phyloP scores from a whole-genome alignment of 1,140 invertebrate genomes.

The Zelostemma sp. region DNA sequence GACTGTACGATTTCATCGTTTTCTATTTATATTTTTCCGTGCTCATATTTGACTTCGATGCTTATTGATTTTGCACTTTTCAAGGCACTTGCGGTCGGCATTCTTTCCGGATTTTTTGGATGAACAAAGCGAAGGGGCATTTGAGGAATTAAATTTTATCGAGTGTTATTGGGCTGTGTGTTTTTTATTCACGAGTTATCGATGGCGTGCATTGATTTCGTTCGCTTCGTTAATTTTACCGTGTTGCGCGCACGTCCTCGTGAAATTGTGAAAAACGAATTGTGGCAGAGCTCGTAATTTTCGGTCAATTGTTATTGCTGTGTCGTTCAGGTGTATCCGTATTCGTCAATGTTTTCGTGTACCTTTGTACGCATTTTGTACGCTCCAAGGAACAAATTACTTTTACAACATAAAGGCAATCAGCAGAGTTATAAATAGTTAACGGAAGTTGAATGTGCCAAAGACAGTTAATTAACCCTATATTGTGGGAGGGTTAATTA shows the following conservation, averaged over 20 bases:
- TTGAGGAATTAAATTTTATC: too few species aligned
- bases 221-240: conserved; percentile 45
- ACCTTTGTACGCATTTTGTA: conserved; percentile 15
- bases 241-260: conserved; percentile 41
- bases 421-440: background rate
- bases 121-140: too few species aligned
- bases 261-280: conserved; percentile 48
- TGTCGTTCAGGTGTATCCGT: conserved; percentile 32
- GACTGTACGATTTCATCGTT: background rate
- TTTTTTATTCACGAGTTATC: conserved; percentile 31
- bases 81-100: too few species aligned
- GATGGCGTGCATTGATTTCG: conserved; percentile 41
- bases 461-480: background rate
- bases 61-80: too few species aligned
- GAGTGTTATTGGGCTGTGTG: too few species aligned
- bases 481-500: background rate
- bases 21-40: too few species aligned
- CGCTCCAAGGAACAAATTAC: background rate
- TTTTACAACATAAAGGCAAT: background rate
- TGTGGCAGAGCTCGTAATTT: conserved; percentile 30
- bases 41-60: background rate
- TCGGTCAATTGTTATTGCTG: conserved; percentile 37
- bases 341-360: conserved; percentile 40
- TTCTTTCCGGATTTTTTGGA: too few species aligned
- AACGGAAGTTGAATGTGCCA: too few species aligned